Conservation (phyloP, 2,888 invertebrate species). For the Pachliopta kotzebuea region DNA sequence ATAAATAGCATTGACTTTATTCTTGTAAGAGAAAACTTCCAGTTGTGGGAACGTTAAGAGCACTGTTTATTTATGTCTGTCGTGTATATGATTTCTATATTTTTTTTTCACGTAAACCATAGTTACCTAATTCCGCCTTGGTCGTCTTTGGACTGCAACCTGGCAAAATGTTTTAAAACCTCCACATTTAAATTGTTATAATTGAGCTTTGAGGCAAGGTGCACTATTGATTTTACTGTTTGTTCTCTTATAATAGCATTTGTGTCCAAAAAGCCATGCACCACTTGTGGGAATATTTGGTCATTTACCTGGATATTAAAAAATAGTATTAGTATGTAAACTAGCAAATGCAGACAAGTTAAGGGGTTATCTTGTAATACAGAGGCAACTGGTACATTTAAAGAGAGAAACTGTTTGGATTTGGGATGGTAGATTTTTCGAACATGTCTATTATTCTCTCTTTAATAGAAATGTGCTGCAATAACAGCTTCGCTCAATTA, state of each 20-base stretch:
- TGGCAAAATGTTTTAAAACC: constrained; percentile 96
- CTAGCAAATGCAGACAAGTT: not conserved
- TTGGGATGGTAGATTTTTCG: not conserved
- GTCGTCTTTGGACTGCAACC: constrained; percentile 96
- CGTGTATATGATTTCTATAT: too few relatives aligned
- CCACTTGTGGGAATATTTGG: constrained; percentile 96
- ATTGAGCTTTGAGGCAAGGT: constrained; percentile 96
- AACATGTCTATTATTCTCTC: not conserved
- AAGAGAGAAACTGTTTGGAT: not conserved
- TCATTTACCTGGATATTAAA: constrained; percentile 87
- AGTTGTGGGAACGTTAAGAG: too few relatives aligned
- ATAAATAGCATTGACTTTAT: too few relatives aligned
- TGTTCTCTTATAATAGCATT: constrained; percentile 98
- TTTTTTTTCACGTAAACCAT: too few relatives aligned
- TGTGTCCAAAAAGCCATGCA: constrained; percentile 97
- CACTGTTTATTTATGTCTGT: too few relatives aligned
- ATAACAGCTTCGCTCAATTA: not conserved
- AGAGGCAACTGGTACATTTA: not conserved
- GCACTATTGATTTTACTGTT: constrained; percentile 98
- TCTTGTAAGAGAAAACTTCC: too few relatives aligned
- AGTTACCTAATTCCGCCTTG: constrained; percentile 87
- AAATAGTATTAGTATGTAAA: not conserved
- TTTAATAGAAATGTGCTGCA: too few relatives aligned
- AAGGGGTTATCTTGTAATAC: not conserved
- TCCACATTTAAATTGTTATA: constrained; percentile 99